Conservation (phyloP, 2,797 vertebrate genomes). For the Oreortyx pictus region DNA sequence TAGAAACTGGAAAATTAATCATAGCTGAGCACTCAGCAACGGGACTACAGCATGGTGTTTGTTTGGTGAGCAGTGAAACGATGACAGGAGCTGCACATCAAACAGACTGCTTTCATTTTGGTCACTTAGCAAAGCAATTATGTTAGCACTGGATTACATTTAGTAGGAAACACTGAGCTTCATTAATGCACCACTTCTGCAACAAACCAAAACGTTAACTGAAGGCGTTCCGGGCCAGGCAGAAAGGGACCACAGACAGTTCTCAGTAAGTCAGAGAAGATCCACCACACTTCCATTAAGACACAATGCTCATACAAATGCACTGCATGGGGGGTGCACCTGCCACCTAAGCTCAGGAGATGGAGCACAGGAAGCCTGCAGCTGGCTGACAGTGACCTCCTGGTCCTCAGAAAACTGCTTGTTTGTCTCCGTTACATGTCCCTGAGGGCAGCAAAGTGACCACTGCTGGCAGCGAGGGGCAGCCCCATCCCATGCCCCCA, state of each 20-base stretch:
- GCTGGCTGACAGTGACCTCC: neutral
- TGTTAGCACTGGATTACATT: neutral
- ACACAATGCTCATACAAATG: neutral
- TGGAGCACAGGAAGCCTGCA: neutral
- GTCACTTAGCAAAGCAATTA: constrained; percentile 42
- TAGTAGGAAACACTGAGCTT: constrained; percentile 15
- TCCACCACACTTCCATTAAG: neutral
- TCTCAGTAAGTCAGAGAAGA: neutral
- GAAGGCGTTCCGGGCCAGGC: neutral
- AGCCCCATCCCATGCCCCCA: no score
- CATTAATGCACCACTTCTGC: constrained; percentile 2
- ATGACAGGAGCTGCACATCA: constrained; percentile 33
- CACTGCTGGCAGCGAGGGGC: rapidly evolving
- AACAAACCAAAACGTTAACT: constrained; percentile 21
- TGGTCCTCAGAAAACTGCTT: neutral
- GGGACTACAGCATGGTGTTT: neutral
- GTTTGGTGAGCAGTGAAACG: neutral
- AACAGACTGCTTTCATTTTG: constrained; percentile 26
- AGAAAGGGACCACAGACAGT: neutral
- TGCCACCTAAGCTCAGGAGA: rapidly evolving
- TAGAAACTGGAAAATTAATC: constrained; percentile 15
- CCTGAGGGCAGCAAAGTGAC: neutral
- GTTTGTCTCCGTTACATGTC: neutral
- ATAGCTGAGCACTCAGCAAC: neutral
- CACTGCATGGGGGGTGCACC: rapidly evolving